These are phyloP conservation scores for Belonocnema kinseyi DNA, from an alignment of 1,140 invertebrate genomes.

Conservation along the genomic window DNA sequence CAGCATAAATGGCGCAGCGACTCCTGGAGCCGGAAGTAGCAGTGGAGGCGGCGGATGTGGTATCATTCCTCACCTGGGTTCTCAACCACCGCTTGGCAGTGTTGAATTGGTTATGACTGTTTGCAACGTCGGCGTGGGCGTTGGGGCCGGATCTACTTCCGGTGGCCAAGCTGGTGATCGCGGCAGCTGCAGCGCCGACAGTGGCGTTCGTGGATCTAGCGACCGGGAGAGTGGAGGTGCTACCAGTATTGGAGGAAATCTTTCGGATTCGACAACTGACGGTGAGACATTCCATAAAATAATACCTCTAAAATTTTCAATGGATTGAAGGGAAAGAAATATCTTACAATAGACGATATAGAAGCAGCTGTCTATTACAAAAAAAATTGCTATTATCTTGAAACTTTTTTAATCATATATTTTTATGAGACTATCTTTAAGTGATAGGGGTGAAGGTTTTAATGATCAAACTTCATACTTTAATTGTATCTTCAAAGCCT, in stretches of 20 bases:
- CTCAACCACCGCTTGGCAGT: conserved; percentile 63
- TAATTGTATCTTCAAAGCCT: conserved; percentile 3
- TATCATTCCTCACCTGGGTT: conserved; percentile 69
- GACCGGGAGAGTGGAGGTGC: conserved; percentile 86
- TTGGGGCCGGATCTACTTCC: conserved; percentile 71
- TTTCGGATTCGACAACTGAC: conserved; percentile 87
- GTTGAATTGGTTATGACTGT: conserved; percentile 64
- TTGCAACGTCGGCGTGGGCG: conserved; percentile 48
- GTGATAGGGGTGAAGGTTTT: too few relatives aligned
- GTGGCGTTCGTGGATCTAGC: conserved; percentile 87
- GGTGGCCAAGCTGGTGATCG: conserved; percentile 81
- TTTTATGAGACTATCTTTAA: too few relatives aligned
- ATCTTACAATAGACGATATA: not conserved
- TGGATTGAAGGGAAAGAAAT: not conserved
- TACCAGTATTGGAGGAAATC: conserved; percentile 83
- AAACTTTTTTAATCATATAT: too few relatives aligned
- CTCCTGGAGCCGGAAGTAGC: conserved; percentile 76
- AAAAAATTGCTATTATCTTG: not conserved
- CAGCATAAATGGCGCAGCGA: conserved; percentile 78
- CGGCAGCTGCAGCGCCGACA: conserved; percentile 91
- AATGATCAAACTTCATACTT: too few relatives aligned
- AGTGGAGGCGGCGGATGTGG: conserved; percentile 63
- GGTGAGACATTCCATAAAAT: conserved; percentile 70
- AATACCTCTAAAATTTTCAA: not conserved
- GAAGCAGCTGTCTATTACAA: not conserved